These are phyloP conservation scores for Arvicola amphibius DNA, from an alignment of 2,797 vertebrate species.

Conservation along the genomic window DNA sequence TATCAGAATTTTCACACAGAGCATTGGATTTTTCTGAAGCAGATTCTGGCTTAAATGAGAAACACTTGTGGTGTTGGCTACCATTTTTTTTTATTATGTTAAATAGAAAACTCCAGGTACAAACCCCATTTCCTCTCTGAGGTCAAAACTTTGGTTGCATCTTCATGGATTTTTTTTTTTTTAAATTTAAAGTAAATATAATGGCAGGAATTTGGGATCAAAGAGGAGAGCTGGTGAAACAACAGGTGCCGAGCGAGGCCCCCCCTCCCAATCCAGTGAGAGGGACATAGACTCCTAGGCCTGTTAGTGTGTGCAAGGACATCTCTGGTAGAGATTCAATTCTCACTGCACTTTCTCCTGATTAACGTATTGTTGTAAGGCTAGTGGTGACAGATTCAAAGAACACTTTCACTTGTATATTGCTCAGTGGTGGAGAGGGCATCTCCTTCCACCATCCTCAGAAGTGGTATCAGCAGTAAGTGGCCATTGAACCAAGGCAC, in stretches of 20 bases:
- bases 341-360: not conserved
- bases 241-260: not conserved
- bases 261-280: not conserved
- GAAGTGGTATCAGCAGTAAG: not conserved
- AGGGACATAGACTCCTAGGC: not conserved
- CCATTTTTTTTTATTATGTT: not conserved
- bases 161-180: not conserved
- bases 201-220: not conserved
- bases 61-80: not conserved
- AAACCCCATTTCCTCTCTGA: not conserved
- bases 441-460: not conserved
- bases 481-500: not conserved
- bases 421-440: not conserved
- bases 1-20: constrained; percentile 13
- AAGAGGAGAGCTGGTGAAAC: not conserved
- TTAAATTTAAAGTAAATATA: not conserved
- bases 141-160: not conserved
- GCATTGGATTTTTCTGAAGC: not conserved
- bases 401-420: not conserved
- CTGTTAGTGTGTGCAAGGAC: not conserved
- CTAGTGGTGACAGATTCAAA: constrained; percentile 14
- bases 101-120: not conserved
- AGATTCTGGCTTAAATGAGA: not conserved
- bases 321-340: not conserved
- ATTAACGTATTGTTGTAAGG: constrained; percentile 1